A percentile compares a stretch with the other conserved stretches of the same genome.
Evolutionary conservation across 1,140 invertebrate species (phyloP).

Genomic region (Neodiprion lecontei): DNA sequence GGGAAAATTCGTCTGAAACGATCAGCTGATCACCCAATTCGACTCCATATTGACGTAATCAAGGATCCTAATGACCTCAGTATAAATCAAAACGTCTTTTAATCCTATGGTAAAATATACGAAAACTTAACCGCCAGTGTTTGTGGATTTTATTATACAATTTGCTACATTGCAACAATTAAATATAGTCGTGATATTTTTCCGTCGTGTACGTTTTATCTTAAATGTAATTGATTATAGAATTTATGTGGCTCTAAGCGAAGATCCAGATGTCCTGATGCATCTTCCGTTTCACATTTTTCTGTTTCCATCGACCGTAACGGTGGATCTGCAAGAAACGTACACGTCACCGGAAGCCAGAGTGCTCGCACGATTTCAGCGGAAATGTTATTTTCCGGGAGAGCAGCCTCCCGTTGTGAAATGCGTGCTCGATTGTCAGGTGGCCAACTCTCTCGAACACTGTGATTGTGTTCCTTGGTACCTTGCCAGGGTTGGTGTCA

Average conservation of each 20-base stretch:
- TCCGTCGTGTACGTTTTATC: too few species aligned
- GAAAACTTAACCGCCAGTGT: too few species aligned
- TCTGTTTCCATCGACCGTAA: background rate
- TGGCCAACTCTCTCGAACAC: constrained; percentile 32
- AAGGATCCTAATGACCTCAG: too few species aligned
- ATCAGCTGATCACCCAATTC: too few species aligned
- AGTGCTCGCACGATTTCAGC: constrained; percentile 15
- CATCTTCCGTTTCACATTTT: background rate
- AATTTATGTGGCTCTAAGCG: background rate
- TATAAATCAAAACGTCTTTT: too few species aligned
- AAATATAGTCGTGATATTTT: too few species aligned
- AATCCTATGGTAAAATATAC: too few species aligned
- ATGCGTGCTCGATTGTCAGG: constrained; percentile 46
- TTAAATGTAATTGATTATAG: background rate
- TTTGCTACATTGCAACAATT: too few species aligned
- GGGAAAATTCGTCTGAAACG: too few species aligned
- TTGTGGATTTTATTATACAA: too few species aligned
- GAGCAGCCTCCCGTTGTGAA: constrained; percentile 32
- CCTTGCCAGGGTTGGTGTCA: constrained; percentile 6
- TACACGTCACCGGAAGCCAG: background rate
- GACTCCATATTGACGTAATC: too few species aligned
- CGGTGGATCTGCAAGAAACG: background rate
- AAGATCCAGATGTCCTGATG: background rate
- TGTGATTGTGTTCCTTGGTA: constrained; percentile 50
- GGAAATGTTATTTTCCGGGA: constrained; percentile 23